phyloP scores from a whole-genome alignment of 2,113 vertebrate genomes.

The Python bivittatus region DNA sequence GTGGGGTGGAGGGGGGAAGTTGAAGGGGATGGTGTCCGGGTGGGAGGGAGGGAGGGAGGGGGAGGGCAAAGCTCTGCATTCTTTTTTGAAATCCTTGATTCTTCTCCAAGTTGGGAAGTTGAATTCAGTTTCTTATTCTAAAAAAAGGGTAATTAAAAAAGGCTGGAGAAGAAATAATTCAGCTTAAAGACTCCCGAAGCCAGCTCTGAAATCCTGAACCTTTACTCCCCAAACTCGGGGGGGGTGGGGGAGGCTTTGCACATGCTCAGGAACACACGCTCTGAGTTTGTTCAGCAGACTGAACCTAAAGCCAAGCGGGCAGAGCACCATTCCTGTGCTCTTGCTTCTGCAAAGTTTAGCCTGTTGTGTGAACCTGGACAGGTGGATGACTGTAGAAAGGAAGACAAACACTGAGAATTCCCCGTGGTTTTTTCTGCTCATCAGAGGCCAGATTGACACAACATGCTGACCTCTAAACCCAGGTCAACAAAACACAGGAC shows the following conservation, averaged over 20 bases:
- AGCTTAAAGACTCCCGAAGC: background rate
- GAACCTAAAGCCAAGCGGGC: background rate
- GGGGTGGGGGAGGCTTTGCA: background rate
- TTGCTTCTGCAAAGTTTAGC: background rate
- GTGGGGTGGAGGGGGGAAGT: background rate
- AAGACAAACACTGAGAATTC: background rate
- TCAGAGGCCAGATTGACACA: background rate
- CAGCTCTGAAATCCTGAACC: background rate
- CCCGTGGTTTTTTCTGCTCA: too few relatives aligned
- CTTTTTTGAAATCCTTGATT: background rate
- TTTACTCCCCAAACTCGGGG: too few relatives aligned
- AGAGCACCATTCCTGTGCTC: background rate
- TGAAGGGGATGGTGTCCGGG: background rate
- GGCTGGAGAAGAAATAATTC: background rate
- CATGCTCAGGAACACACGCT: background rate
- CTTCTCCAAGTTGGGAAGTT: background rate
- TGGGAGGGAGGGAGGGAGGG: too few relatives aligned
- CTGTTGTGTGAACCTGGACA: background rate
- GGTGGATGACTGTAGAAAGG: background rate
- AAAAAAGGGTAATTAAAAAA: background rate
- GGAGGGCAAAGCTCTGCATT: too few relatives aligned
- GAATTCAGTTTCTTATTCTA: background rate
- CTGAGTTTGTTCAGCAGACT: too few relatives aligned
- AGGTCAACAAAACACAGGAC: background rate
- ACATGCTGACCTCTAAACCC: background rate